A percentile compares a stretch with the other conserved stretches of the same genome.
Conservation (phyloP, 2,797 vertebrate species). For the Lepilemur septentrionalis region DNA sequence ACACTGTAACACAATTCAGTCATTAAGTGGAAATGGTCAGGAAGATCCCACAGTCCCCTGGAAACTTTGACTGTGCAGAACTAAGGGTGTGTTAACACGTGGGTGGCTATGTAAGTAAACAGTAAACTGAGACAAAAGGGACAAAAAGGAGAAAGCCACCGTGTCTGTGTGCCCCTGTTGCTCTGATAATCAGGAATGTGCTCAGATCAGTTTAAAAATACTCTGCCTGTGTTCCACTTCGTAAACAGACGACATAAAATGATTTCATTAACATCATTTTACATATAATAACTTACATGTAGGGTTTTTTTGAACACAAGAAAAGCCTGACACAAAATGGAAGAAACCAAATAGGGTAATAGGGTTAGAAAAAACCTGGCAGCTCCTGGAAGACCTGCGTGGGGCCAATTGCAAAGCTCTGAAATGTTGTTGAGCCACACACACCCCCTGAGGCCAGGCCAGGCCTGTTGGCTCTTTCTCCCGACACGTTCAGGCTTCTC, state of each 20-base stretch:
- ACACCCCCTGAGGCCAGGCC: not conserved
- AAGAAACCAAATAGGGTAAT: constrained; percentile 5
- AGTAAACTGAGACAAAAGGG: not conserved
- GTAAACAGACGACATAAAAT: not conserved
- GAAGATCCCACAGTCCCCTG: not conserved
- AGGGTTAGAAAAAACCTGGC: constrained; percentile 9
- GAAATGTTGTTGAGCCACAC: not conserved
- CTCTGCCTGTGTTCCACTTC: not conserved
- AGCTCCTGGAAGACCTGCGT: not conserved
- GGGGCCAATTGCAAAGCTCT: not conserved
- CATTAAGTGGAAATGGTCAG: not conserved
- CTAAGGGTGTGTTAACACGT: not conserved
- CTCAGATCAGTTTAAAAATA: not conserved
- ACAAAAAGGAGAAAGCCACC: not conserved
- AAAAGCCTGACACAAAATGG: not conserved
- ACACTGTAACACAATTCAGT: not conserved
- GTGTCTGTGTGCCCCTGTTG: not conserved
- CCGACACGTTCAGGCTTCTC: not conserved
- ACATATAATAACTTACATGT: not conserved
- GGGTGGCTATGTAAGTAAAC: not conserved
- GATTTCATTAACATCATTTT: not conserved
- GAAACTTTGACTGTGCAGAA: not conserved
- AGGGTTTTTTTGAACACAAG: not conserved
- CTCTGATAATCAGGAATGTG: not conserved
- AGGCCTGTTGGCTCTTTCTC: not conserved